Percentiles rank a stretch among this genome's conserved stretches.
phyloP scores from a whole-genome alignment of 2,797 vertebrate genomes.

The Meda fulgida region DNA sequence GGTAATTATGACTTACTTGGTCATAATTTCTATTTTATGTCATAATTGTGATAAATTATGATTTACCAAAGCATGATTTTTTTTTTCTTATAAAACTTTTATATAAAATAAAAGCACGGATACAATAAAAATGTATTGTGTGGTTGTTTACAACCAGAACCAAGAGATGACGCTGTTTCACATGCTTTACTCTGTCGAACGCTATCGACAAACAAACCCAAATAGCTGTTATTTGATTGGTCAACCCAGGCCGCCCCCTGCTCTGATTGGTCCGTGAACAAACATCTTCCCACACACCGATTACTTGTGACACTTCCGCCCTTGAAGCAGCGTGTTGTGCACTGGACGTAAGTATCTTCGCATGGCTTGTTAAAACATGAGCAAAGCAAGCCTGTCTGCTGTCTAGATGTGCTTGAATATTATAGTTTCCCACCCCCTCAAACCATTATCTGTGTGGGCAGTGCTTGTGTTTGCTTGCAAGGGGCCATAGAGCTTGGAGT shows the following conservation, averaged over 20 bases:
- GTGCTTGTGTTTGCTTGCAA: conserved; percentile 26
- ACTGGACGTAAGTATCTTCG: conserved; percentile 44
- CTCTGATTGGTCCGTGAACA: conserved; percentile 49
- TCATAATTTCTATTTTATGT: not conserved
- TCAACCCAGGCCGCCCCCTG: no score
- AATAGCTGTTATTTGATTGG: conserved; percentile 37
- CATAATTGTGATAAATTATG: not conserved
- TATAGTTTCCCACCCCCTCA: conserved; percentile 5
- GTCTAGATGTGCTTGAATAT: conserved; percentile 13
- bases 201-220: not conserved
- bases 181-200: not conserved
- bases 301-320: conserved; percentile 11
- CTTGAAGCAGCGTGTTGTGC: not conserved
- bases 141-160: not conserved
- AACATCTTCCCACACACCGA: not conserved
- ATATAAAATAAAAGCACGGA: not conserved
- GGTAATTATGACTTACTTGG: no score
- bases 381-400: conserved; percentile 25
- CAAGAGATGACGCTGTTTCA: conserved; percentile 15
- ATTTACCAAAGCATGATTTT: not conserved
- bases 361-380: conserved; percentile 28
- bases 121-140: no score
- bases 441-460: not conserved
- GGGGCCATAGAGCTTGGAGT: conserved; percentile 34
- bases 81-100: not conserved